phyloP scores from a whole-genome alignment of 2,888 invertebrate genomes.

The Brachypalpus laphriformis region DNA sequence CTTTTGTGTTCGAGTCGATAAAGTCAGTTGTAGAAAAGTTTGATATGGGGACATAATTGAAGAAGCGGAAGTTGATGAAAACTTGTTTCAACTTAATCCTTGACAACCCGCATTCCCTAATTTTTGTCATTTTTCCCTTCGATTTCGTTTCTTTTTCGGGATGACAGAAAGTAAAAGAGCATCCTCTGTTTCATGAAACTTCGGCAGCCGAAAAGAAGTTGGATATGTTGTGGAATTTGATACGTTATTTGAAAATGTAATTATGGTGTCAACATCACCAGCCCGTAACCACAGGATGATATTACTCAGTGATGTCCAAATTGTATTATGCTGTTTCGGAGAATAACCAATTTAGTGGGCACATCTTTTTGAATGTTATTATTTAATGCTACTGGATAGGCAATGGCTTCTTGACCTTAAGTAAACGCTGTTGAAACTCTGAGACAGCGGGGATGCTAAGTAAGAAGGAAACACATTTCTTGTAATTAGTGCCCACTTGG shows the following conservation, averaged over 20 bases:
- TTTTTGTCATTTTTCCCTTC: conserved; percentile 13
- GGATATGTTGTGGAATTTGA: conserved; percentile 8
- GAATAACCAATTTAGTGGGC: neutral
- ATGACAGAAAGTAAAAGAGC: neutral
- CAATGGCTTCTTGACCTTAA: neutral
- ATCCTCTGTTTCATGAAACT: conserved; percentile 12
- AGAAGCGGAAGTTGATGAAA: conserved; percentile 61
- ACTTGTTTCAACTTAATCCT: conserved; percentile 53
- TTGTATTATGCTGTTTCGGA: conserved; percentile 10
- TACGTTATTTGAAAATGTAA: conserved; percentile 31
- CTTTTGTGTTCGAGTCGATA: conserved; percentile 24
- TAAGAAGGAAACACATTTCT: no score
- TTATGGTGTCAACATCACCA: conserved; percentile 10
- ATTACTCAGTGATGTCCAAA: neutral
- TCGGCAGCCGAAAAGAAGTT: neutral
- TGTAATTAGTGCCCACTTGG: neutral
- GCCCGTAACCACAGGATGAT: neutral
- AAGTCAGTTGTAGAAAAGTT: conserved; percentile 50
- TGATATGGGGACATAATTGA: conserved; percentile 50
- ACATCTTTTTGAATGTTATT: conserved; percentile 3
- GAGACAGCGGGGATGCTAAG: neutral
- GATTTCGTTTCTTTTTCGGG: neutral
- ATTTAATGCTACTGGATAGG: conserved; percentile 1
- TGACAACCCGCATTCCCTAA: conserved; percentile 51
- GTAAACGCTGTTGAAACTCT: neutral